Conservation (phyloP, 35 echinoderm and acorn worm genomes). For the Amphiura filiformis region DNA sequence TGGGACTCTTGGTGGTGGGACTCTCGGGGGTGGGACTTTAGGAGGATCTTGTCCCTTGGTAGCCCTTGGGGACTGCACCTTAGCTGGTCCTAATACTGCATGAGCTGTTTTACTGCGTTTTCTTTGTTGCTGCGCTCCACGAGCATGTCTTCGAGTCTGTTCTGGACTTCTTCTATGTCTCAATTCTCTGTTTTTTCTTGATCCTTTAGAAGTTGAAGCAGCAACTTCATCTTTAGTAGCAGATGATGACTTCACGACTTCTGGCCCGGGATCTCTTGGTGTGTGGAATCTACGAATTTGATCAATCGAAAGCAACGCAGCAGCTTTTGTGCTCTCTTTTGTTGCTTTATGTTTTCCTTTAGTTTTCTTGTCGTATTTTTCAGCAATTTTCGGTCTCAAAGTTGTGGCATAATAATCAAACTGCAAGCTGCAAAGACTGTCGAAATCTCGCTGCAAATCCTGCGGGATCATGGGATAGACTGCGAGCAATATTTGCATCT, state of each 20-base stretch:
- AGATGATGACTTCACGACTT: not conserved
- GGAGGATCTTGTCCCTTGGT: not conserved
- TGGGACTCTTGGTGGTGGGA: not conserved
- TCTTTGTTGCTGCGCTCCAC: not conserved
- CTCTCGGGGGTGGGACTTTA: not conserved
- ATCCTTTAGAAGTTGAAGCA: not conserved
- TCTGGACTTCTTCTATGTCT: not conserved
- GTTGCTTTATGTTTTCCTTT: not conserved
- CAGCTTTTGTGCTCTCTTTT: not conserved
- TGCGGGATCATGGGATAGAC: slow-evolving; percentile 74
- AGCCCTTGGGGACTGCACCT: not conserved
- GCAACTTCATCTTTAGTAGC: not conserved
- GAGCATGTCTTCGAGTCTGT: not conserved
- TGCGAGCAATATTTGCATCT: slow-evolving; percentile 45
- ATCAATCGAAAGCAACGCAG: not conserved
- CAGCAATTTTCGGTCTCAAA: not conserved
- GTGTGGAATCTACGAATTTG: not conserved
- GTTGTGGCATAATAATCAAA: slow-evolving; percentile 26
- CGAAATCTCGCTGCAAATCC: slow-evolving; percentile 65
- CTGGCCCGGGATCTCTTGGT: not conserved
- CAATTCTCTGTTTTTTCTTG: not conserved
- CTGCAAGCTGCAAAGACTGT: slow-evolving; percentile 76
- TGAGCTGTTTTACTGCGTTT: slow-evolving; percentile 28
- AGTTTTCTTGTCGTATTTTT: slow-evolving; percentile 4
- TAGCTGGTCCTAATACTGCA: not conserved